These are phyloP conservation scores for Lepidostoma basale DNA, from an alignment of 1,140 invertebrate species.

Conservation along the genomic window DNA sequence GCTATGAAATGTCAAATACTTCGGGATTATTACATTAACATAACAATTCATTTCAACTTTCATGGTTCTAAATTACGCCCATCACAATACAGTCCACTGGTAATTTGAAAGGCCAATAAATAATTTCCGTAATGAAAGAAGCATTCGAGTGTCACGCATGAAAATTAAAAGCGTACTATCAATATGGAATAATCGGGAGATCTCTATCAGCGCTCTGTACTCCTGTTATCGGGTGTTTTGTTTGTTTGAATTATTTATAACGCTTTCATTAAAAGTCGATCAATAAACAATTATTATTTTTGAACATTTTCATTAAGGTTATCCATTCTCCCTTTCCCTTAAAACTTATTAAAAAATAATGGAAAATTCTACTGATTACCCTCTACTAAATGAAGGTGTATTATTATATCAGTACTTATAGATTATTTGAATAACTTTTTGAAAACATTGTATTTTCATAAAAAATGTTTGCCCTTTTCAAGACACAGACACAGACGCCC, in stretches of 20 bases:
- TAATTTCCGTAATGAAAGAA: slow-evolving; percentile 35
- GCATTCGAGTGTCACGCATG: slow-evolving; percentile 26
- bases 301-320: too few species aligned
- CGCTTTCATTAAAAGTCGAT: slow-evolving; percentile 36
- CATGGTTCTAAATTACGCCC: slow-evolving; percentile 1
- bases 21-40: neutral
- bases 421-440: too few species aligned
- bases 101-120: slow-evolving; percentile 34
- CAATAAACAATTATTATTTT: slow-evolving; percentile 26
- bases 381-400: too few species aligned
- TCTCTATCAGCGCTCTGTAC: slow-evolving; percentile 25
- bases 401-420: too few species aligned
- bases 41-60: neutral
- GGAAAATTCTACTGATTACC: too few species aligned
- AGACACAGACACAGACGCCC: too few species aligned
- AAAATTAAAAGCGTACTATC: slow-evolving; percentile 34
- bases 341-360: too few species aligned
- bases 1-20: too few species aligned
- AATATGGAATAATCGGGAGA: slow-evolving; percentile 26
- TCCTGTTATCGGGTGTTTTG: slow-evolving; percentile 36
- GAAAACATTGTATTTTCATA: too few species aligned
- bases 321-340: too few species aligned
- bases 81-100: slow-evolving; percentile 15
- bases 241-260: slow-evolving; percentile 30
- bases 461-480: too few species aligned